Evolutionary conservation across 2,797 vertebrate species (phyloP), one percentile per base, ranked within the genome.

Genomic region (Melanotaenia parkinsoni): DNA sequence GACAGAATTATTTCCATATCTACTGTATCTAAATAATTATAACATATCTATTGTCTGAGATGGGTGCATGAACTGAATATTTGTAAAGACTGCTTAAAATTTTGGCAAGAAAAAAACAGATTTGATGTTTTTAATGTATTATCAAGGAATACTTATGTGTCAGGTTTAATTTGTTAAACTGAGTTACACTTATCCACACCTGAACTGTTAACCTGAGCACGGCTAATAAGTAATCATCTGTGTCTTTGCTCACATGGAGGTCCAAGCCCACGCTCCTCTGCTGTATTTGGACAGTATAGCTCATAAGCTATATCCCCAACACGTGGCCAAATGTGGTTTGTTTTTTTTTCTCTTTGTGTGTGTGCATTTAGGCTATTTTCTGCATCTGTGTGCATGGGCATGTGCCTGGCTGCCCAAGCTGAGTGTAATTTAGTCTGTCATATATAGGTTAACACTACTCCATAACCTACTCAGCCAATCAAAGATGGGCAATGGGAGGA

Each of bases 351-450:
- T 84, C 47, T 84, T 65, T 82, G 71, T 88, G 69, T 65, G 69
- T 65, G 62, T 67, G 67, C 80, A 78, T 83, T 70, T 74, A 70
- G 65, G 58, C 71, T 33, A 53, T 35, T 64, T 63, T 61, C 58
- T 74, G 58, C 28, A 32, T 69, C 57, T 58, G 72, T 60, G 51
- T 79, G 70, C 5, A 22, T 53, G 56, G 67, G 80, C 63, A 67
- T 82, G 83, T 83, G 87, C 92, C 70, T 80, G 94, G 92, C 87
- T 91, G 81, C 86, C 86, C 91, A 93, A 79, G 84, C 80, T 96
- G 95, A 96, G 93, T 93, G 90, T 96, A 95, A 96, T 95, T 85
- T 79, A 86, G 90, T 84, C 92, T 96, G 95, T 97, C 95, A 92
- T 95, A 98, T 95, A 90, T 97, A 95, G 96, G 96, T 96, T 96